Conservation (phyloP, 2,113 vertebrate genomes). For the Eretmochelys imbricata region DNA sequence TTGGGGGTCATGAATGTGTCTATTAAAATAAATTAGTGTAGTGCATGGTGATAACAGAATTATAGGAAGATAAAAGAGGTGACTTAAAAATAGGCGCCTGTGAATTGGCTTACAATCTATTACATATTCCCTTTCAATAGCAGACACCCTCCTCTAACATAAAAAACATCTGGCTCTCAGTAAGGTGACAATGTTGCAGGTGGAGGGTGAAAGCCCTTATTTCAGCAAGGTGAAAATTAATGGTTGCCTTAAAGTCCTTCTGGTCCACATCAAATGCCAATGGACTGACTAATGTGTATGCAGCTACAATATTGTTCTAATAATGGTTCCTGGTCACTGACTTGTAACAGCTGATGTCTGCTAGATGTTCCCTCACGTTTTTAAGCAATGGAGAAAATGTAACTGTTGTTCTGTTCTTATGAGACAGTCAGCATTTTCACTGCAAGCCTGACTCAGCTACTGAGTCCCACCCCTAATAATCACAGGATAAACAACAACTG, state of each 20-base stretch:
- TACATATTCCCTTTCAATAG: not conserved
- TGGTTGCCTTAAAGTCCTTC: rapidly evolving
- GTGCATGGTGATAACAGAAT: slow-evolving; percentile 3
- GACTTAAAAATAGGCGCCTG: not conserved
- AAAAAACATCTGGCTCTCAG: not conserved
- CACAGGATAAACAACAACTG: not conserved
- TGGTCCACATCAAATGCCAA: not conserved
- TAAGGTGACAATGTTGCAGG: not conserved
- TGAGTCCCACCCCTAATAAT: not conserved
- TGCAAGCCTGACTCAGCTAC: not conserved
- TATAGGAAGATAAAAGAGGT: not conserved
- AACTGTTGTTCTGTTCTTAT: slow-evolving; percentile 13
- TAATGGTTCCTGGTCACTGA: not conserved
- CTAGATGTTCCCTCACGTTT: not conserved
- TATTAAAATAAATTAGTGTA: not conserved
- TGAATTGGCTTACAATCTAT: not conserved
- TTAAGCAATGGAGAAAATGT: slow-evolving; percentile 28
- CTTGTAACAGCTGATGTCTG: not conserved
- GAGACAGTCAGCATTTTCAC: slow-evolving; percentile 8
- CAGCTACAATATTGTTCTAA: not conserved
- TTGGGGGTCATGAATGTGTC: not conserved
- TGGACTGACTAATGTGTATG: not conserved
- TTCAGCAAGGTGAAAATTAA: slow-evolving; percentile 41
- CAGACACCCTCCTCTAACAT: not conserved
- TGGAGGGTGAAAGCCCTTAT: not conserved